Evolutionary conservation across 2,113 vertebrate species (phyloP), one percentile per base, ranked within the genome.

Genomic region (Rattus norvegicus): DNA sequence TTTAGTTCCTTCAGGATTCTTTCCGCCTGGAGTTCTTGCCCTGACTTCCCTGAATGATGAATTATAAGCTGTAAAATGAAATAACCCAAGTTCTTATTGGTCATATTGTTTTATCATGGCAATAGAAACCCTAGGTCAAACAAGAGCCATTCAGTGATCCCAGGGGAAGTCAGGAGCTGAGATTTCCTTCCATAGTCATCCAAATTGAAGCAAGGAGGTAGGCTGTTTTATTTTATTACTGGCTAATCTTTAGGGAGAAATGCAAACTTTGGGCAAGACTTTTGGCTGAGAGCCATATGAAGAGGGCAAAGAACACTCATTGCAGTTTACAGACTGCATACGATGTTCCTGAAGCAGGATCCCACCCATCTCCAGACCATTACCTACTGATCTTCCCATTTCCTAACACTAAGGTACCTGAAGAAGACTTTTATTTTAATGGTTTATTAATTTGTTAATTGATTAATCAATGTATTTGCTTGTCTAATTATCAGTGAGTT

Each of bases 401-500:
- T 84, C 26, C 5, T 86, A 91, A 92, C 20, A 28, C 43, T 88
- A 91, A 81, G 20, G n/a, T 24, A 39, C 36, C 87, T 95, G 67
- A 84, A 56, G 24, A 91, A 77, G 75, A 80, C 36, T 56, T 80
- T 54, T 80, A 80, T 6, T 80, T 80, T 80, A n/a, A 49, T 54
- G 14, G 33, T 36, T 80, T 20, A 10, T 80, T 47, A 76, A 92
- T 87, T 76, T 61, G 14, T 19, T 90, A 43, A 30, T 95, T 14
- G 1, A 69, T 80, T 91, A 24, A 76, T 75, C 73, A 80, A 30
- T 52, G 69, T 75, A 20, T 96, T 93, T 91, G 19, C n/a, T 49
- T 85, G 26, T 84, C 1, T 81, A 89, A 76, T 93, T 85, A 81
- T 73, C 73, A 67, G 33, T 89, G 76, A 95, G 67, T 89, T 80